Evolutionary conservation across 2,797 vertebrate species (phyloP), one percentile per base, ranked within the genome.

Genomic region (Trichosurus vulpecula): DNA sequence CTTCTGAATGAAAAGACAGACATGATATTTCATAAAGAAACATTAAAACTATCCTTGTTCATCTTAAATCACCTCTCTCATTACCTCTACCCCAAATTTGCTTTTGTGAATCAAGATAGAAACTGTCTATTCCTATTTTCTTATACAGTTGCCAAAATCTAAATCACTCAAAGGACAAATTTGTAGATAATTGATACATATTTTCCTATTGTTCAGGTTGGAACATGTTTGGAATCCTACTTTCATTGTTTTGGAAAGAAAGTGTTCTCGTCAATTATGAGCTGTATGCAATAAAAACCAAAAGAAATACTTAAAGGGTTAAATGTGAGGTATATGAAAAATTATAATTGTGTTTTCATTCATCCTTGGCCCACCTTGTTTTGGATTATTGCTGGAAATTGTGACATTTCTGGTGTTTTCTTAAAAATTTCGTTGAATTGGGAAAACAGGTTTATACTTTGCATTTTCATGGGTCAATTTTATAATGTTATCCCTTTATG

Each of bases 391-490:
- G 81, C 94, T 96, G 47, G 96, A 92, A 81, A 66, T 97, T 96
- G 90, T 95, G 55, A 92, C 91, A 95, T 97, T 97, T 98, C 94
- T 97, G 66, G 16, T 74, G 16, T 74, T 25, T 74, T 97, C 96
- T 98, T 94, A 95, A 97, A 95, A 66, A 74, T 97, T 97, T 97
- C 96, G 96, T 97, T 97, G 96, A 98, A 95, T 97, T 98, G 98
- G 98, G 97, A 98, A 98, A 98, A 97, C 91, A 93, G 66, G 92
- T 96, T 97, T 97, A 31, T 98, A 93, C 92, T 97, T 96, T 98
- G 90, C 90, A 92, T 95, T 96, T 98, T 96, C 22, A 97, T 96
- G 94, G 94, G 96, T 97, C 4, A 61, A 97, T 98, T 97, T 97
- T 98, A 89, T 96, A 95, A 96, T 58, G 91, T 96, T 97, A 53